Evolutionary conservation across 2,797 vertebrate genomes (phyloP), one percentile per base, ranked within the genome.

Genomic region (Sciurus carolinensis): DNA sequence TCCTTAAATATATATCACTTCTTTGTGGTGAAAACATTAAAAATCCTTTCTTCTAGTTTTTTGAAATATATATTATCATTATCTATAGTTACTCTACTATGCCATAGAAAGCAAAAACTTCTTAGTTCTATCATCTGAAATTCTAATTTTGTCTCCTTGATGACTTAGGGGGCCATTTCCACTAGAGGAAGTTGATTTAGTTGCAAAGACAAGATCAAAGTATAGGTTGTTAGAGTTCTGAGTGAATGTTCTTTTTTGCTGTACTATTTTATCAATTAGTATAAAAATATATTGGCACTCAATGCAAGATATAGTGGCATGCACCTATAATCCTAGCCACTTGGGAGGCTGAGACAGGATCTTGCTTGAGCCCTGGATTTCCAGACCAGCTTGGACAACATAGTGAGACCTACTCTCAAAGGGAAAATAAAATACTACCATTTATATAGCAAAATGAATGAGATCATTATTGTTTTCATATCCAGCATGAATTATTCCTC

Each of bases 401-500:
- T 73, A 73, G 22, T 12, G 39, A 75, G 44, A 30, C 26, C 42
- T 39, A 1, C 11, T 26, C 77, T 39, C 69, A 39, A 59, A n/a
- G 36, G 18, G 36, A 72, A 72, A 14, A 3, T 36, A 20, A 20
- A 28, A 67, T n/a, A 50, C 62, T 84, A 52, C 22, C 52, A 50
- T 26, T 82, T 36, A 12, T 15, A 8, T 42, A 42, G 36, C 71
- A 77, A 95, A 87, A 71, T 72, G 33, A 80, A 62, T 86, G 62
- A 91, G 71, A 88, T 86, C 10, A 22, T 94, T 72, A 62, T 83
- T 93, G 5, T 72, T 88, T 95, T 95, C 52, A 80, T 59, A 90
- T 14, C 24, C 72, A 82, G 26, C 18, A 52, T 85, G 50, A 62
- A 83, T 83, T 88, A 33, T 20, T 97, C 11, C 69, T 92, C 59